phyloP scores from a whole-genome alignment of 2,888 invertebrate species.

The Agonopterix arenella region DNA sequence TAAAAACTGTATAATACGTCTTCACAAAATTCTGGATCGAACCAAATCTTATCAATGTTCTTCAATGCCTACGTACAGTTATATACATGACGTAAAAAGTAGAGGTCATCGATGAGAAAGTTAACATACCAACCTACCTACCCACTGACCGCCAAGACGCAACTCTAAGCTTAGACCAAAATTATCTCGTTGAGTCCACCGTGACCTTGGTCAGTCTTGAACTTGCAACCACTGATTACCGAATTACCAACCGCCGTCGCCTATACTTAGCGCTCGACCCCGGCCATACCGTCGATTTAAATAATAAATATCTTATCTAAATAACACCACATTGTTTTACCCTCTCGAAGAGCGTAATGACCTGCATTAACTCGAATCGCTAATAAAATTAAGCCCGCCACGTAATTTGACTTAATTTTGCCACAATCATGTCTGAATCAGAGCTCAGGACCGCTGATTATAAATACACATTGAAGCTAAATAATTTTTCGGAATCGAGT shows the following conservation, averaged over 20 bases:
- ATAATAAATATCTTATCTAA: slow-evolving; percentile 75
- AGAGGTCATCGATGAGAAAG: too few species aligned
- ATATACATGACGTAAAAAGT: too few species aligned
- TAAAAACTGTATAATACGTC: too few species aligned
- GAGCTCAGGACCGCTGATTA: slow-evolving; percentile 31
- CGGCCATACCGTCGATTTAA: slow-evolving; percentile 48
- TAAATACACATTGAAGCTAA: slow-evolving; percentile 36
- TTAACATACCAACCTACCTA: not conserved
- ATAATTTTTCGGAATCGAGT: slow-evolving; percentile 34
- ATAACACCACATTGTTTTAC: slow-evolving; percentile 69
- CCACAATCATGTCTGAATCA: slow-evolving; percentile 62
- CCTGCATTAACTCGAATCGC: slow-evolving; percentile 63
- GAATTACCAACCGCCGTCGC: slow-evolving; percentile 62
- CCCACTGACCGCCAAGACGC: slow-evolving; percentile 22
- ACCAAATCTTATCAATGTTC: too few species aligned
- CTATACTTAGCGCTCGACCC: slow-evolving; percentile 62
- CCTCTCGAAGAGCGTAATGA: slow-evolving; percentile 58
- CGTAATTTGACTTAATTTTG: slow-evolving; percentile 68
- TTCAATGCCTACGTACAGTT: too few species aligned
- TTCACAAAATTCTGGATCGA: too few species aligned
- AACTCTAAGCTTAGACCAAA: slow-evolving; percentile 35
- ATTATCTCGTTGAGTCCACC: slow-evolving; percentile 49
- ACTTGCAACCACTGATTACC: slow-evolving; percentile 69
- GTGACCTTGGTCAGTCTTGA: slow-evolving; percentile 56
- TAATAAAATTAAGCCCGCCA: slow-evolving; percentile 68